Evolutionary conservation across 2,797 vertebrate genomes (phyloP), one percentile per base, ranked within the genome.

Genomic region (Podargus strigoides): DNA sequence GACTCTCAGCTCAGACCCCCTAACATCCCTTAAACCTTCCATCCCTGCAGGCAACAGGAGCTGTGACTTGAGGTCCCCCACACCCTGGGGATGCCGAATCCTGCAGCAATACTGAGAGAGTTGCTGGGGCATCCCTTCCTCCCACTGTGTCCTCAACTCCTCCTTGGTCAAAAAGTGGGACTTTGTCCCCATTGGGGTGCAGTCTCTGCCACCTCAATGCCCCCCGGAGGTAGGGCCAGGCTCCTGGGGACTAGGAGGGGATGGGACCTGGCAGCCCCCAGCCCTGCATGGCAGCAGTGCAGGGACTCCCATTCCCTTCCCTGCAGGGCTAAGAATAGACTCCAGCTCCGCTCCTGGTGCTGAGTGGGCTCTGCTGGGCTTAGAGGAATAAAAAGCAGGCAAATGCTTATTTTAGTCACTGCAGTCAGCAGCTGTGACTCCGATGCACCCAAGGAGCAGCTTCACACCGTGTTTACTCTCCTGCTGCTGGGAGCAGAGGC

Each of bases 281-380:
- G 8, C 56, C 49, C 26, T 53, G 58, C 7, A 5, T 0, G 1
- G 52, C 12, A 8, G 39, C 85, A 66, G 79, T 0, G 0, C 89
- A 91, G 91, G 95, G 87, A 94, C 82, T 93, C 95, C 94, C 30
- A 20, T 92, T 92, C 44, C 67, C 36, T 92, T 90, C 93, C 81
- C 95, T 76, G 91, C 95, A 94, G 87, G 90, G 91, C 94, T 96
- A 96, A 97, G 95, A 96, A 96, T 96, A 97, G 94, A 86, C 89
- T 91, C 74, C 94, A 84, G 87, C 94, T 96, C 89, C 8, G 0
- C 60, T 96, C 80, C 95, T 76, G 55, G 83, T 8, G 53, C 94
- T 97, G 96, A 97, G 95, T 96, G 95, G 95, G 96, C 77, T 96
- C 70, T 88, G 91, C 89, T 75, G 93, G 96, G 94, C 94, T 95